Evolutionary conservation across 1,140 invertebrate species (phyloP).

Genomic region (Holotrichia oblita): DNA sequence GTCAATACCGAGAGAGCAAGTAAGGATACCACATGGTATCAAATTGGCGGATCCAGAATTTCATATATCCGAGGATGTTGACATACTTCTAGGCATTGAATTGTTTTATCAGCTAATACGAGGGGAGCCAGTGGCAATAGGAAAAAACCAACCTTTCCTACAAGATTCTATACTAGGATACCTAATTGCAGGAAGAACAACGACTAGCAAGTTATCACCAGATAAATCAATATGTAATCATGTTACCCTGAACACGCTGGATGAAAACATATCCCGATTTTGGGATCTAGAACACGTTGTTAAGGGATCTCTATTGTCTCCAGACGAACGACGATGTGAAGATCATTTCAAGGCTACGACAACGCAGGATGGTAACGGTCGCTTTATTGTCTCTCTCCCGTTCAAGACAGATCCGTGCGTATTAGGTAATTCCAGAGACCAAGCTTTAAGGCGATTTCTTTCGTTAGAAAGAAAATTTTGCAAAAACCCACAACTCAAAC

Average conservation of each 20-base stretch:
- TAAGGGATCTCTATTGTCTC: too few species aligned
- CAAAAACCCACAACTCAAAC: background rate
- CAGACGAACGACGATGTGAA: too few species aligned
- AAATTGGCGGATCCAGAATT: conserved; percentile 42
- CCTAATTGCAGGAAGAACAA: background rate
- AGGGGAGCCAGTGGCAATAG: conserved; percentile 44
- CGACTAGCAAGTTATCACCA: too few species aligned
- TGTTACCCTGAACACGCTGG: too few species aligned
- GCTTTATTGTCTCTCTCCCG: background rate
- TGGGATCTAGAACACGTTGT: too few species aligned
- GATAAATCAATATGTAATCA: too few species aligned
- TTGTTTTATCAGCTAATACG: conserved; percentile 34
- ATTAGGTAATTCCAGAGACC: background rate
- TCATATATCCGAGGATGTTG: conserved; percentile 39
- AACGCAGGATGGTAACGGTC: background rate
- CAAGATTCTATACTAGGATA: background rate
- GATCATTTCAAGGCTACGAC: background rate
- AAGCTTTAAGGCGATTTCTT: background rate
- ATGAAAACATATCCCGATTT: too few species aligned
- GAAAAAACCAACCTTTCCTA: conserved; percentile 37
- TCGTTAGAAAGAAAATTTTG: background rate
- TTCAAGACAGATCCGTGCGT: background rate
- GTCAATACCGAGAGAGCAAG: background rate
- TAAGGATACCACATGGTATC: conserved; percentile 27
- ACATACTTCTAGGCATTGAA: conserved; percentile 47